Conservation (phyloP, 2,797 vertebrate species). For the Champsocephalus esox region DNA sequence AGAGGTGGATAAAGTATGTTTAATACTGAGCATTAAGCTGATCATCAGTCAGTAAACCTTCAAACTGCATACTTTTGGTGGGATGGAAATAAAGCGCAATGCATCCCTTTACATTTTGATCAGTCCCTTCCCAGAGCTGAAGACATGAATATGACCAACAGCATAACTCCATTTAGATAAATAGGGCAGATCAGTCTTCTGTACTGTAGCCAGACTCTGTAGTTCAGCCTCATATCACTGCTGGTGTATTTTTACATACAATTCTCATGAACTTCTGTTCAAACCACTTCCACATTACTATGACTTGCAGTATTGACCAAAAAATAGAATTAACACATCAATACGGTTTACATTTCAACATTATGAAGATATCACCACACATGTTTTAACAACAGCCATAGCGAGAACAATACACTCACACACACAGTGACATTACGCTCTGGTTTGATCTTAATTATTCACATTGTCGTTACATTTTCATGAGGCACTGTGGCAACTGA, state of each 20-base stretch:
- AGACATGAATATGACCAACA: constrained; percentile 28
- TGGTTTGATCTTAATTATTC: constrained; percentile 78
- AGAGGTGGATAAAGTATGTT: not conserved
- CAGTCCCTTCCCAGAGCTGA: constrained; percentile 16
- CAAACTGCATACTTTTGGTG: not conserved
- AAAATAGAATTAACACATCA: not conserved
- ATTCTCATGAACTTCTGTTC: constrained; percentile 1
- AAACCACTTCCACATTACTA: constrained; percentile 29
- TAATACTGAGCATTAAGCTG: not conserved
- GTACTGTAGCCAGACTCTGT: constrained; percentile 1
- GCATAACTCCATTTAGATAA: constrained; percentile 35
- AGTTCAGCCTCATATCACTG: constrained; percentile 9
- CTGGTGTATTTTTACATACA: constrained; percentile 10
- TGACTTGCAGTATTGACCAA: not conserved
- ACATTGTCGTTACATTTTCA: constrained; percentile 73
- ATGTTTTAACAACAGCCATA: constrained; percentile 2
- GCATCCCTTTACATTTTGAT: constrained; percentile 42
- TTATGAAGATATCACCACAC: constrained; percentile 10
- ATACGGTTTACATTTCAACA: not conserved
- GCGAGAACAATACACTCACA: not conserved
- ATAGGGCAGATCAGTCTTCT: constrained; percentile 14
- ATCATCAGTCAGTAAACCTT: not conserved
- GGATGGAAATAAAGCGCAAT: constrained; percentile 23
- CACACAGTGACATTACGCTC: constrained; percentile 56
- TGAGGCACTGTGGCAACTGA: constrained; percentile 58